Percentiles rank a stretch among this genome's conserved stretches.
Conservation (phyloP, 2,797 vertebrate species). For the Ciconia nigra region DNA sequence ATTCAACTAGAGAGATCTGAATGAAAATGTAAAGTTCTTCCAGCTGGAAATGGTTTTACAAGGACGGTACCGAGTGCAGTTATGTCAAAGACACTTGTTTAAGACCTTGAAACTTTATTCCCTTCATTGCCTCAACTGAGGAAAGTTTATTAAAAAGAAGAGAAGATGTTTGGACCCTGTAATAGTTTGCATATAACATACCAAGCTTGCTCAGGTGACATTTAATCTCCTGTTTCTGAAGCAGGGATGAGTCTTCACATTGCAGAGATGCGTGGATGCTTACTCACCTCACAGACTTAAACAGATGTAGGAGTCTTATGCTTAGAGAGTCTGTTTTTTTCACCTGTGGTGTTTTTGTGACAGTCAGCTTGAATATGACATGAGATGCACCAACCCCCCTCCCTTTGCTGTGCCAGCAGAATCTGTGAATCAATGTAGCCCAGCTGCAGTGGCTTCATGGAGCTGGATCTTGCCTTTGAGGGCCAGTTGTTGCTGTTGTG, state of each 20-base stretch:
- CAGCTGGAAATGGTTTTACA: background rate
- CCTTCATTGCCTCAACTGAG: background rate
- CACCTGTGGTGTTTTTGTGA: background rate
- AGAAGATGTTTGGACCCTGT: background rate
- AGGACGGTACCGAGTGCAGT: background rate
- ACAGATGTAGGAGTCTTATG: background rate
- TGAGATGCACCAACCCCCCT: background rate
- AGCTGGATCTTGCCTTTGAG: background rate
- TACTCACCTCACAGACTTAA: background rate
- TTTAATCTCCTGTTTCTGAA: background rate
- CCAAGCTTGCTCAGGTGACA: background rate
- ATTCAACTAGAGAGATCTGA: background rate
- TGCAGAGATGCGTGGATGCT: rapidly evolving
- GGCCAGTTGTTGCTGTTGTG: rapidly evolving
- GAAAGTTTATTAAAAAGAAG: background rate
- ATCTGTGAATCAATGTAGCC: background rate
- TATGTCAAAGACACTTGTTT: background rate
- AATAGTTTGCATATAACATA: background rate
- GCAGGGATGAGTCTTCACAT: background rate
- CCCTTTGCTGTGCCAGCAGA: background rate
- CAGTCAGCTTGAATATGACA: background rate
- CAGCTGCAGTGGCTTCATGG: background rate
- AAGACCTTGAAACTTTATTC: background rate
- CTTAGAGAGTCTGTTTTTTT: background rate
- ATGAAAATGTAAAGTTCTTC: background rate